Base-by-base conservation (phyloP, 2,888 invertebrate genomes). In the Lithosia quadra region DNA sequence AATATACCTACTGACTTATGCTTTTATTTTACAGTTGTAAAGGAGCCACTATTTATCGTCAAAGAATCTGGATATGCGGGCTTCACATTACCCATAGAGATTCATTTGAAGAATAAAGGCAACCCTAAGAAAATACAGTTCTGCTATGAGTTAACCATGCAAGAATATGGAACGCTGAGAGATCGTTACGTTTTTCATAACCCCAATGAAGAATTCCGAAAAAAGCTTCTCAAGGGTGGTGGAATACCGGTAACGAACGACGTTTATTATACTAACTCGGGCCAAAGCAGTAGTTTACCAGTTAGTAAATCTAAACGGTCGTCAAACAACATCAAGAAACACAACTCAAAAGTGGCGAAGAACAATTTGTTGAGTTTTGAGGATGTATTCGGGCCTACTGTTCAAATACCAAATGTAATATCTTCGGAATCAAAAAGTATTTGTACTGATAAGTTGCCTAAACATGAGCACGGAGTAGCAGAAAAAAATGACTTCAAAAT, bases 31-130 rank as follows among this genome's bases (percentile, higher is more conserved):
- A 63, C 95, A 98, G 98, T 97, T 82, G 95, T 98, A 3, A 98
- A 98, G 87, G 98, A 36, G 36, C 36, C 36, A 65, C 99, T 99
- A 2, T 99, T 98, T 92, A 94, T 96, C 64, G 96, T 99, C 39
- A 97, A 97, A 83, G 99, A 99, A 90, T 98, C 98, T n/a, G 99
- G 99, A 9, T 99, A 99, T 95, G 99, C 99, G 71, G 98, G 99
- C 43, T 99, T 99, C 90, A 95, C 96, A 62, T 95, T 99, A 71
- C 97, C 98, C 0, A 98, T 99, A 84, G 98, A 99, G 86, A 97
- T 99, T 79, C 97, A 98, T 90, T 95, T 98, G 78, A 97, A 97
- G 81, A 99, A 98, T 90, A 97, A 97, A 88, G 98, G 98, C 89
- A 98, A 98, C 86, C 98, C 98, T 13, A 98, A 98, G 89, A 98